Base-by-base conservation (phyloP, 2,888 invertebrate species). In the Amphimallon solstitiale region DNA sequence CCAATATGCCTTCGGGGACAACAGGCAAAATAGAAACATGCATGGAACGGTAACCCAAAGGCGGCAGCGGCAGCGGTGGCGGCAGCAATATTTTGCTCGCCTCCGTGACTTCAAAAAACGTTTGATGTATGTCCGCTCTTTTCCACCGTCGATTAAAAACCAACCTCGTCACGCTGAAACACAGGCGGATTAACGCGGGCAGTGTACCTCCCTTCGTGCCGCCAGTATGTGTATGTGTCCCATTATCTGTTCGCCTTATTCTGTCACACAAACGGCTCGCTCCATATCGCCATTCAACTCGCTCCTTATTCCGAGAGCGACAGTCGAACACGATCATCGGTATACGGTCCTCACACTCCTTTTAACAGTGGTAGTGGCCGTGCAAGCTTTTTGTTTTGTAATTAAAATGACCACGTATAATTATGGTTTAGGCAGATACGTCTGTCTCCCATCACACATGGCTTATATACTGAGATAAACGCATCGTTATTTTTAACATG, bases 351-450 rank as follows among this genome's bases (percentile, higher is more conserved):
- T 45, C 43, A 29, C 59, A 45, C 59, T 63, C 49, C 74, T 75
- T 74, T 71, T 74, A 72, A 29, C 29, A 29, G 29, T 29, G 29
- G 29, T 70, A 70, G 69, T 69, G 69, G 68, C 68, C 51, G 56
- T 29, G 56, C 56, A 43, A 71, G 74, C 73, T 74, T 76, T 76
- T 76, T 76, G 76, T 75, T 73, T 70, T 70, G 68, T 75, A 77
- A 77, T 77, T 77, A 76, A 75, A 77, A 75, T 72, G 73, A 72
- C 75, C 76, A 75, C 75, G 76, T 77, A 73, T 75, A 76, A 77
- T 77, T 77, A 75, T 72, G 73, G 72, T 67, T n/a, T 71, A 73
- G 72, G 71, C 72, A 73, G 71, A 73, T 71, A 68, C 63, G 70
- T 68, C 59, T 65, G 61, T 40, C 38, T 19, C 63, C 63, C 68